Base-by-base conservation (phyloP, 2,797 vertebrate species). In the Presbytis comata region DNA sequence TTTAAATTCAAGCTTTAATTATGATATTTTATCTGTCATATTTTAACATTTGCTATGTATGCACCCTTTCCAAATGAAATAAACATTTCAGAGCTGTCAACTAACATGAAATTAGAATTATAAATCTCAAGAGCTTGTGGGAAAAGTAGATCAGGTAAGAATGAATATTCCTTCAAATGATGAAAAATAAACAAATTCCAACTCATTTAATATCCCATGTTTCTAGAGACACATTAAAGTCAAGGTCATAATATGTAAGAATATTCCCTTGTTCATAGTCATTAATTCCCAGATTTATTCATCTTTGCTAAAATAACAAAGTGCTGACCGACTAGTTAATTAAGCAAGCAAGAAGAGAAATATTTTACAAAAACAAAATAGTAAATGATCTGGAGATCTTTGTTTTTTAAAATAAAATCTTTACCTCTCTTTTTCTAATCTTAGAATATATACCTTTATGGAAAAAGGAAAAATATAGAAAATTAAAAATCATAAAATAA, bases 221-320 rank as follows among this genome's bases (percentile, higher is more conserved):
- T 98, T 87, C 61, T 64, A 93, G 96, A 96, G 91, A 96, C 92
- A 92, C 21, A 94, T 95, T 97, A 94, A 80, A 96, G 97, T 97
- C 94, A 98, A 98, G 95, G 92, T 98, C 93, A 96, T 82, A 94
- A 92, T 48, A 92, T 93, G 44, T 95, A 91, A 97, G 61, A 93
- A n/a, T 90, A 97, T 95, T 97, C 90, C 57, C 78, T 36, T 94
- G 48, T 96, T 93, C 61, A 96, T 82, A 55, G 57, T 30, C 53
- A 96, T 97, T 96, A 97, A 95, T 85, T 97, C 92, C 89, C 61
- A 96, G 22, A 96, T 97, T 91, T 97, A 89, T 86, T 97, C 64
- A 93, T 97, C 48, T 97, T 96, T 83, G 39, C 48, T 96, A 22
- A 96, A 98, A 97, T 91, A 96, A 93, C 41, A 94, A 94, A 96